Percentiles rank a stretch among this genome's conserved stretches.
phyloP scores from a whole-genome alignment of 2,113 vertebrate genomes.

The Pleuronectes platessa region DNA sequence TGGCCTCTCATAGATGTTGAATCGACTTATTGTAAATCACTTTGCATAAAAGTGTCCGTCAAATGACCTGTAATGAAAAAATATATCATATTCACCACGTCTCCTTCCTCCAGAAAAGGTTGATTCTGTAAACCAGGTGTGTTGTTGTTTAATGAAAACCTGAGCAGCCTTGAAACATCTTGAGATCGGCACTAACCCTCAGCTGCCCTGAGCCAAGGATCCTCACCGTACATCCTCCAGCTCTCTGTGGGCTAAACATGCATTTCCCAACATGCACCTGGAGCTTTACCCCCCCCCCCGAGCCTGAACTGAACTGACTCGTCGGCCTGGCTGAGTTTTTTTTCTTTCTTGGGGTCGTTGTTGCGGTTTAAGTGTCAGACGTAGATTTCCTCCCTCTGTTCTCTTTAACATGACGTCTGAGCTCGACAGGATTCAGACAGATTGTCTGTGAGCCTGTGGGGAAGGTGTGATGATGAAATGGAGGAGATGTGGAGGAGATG shows the following conservation, averaged over 20 bases:
- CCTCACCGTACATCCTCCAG: not conserved
- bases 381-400: conserved; percentile 1
- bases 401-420: conserved; percentile 9
- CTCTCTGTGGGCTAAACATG: not conserved
- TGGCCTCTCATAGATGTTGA: too few species aligned
- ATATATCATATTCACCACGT: not conserved
- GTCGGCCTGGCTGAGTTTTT: not conserved
- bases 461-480: conserved; percentile 18
- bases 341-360: conserved; percentile 1
- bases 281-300: not conserved
- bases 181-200: not conserved
- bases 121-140: not conserved
- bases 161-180: not conserved
- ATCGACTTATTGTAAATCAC: too few species aligned
- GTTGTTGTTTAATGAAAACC: not conserved
- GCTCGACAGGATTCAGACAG: not conserved
- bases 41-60: too few species aligned
- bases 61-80: too few species aligned
- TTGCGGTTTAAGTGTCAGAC: conserved; percentile 19
- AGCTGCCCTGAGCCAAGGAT: not conserved
- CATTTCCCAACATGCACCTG: not conserved
- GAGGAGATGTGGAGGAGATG: conserved; percentile 6
- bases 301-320: conserved; percentile 10
- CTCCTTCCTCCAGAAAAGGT: not conserved
- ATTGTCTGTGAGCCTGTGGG: not conserved